phyloP scores from a whole-genome alignment of 2,888 invertebrate species.

The Rhogogaster chlorosoma region DNA sequence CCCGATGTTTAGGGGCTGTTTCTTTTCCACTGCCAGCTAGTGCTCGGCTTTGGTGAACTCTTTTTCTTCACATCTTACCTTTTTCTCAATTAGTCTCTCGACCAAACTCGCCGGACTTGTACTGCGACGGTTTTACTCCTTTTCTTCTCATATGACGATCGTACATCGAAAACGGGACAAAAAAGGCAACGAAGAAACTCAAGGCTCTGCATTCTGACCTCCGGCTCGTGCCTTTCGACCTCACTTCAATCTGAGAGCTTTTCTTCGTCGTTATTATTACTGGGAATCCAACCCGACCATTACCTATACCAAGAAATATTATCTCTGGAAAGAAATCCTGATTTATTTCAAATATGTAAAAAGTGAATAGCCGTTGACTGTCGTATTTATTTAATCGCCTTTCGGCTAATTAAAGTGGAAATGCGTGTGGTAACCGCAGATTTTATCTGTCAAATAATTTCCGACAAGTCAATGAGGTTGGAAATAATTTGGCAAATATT shows the following conservation, averaged over 20 bases:
- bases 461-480: not conserved
- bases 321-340: not conserved
- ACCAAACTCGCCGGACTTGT: not conserved
- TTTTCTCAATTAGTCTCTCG: constrained; percentile 71
- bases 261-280: not conserved
- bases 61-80: constrained; percentile 58
- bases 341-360: not conserved
- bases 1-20: constrained; percentile 64
- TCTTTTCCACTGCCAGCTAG: constrained; percentile 52
- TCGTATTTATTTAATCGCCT: constrained; percentile 3
- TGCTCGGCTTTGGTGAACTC: constrained; percentile 53
- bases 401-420: not conserved
- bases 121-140: not conserved
- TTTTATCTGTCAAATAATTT: not conserved
- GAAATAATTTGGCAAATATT: constrained; percentile 23
- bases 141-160: not conserved
- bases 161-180: not conserved
- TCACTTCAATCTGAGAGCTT: not conserved
- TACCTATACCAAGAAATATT: not conserved
- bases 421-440: not conserved
- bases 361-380: not conserved
- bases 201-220: constrained; percentile 1
- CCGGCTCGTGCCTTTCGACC: constrained; percentile 29
- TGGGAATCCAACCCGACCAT: not conserved
- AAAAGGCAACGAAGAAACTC: not conserved